Evolutionary conservation across 1,140 invertebrate genomes (phyloP).

Genomic region (Dinothrombium tinctorium): DNA sequence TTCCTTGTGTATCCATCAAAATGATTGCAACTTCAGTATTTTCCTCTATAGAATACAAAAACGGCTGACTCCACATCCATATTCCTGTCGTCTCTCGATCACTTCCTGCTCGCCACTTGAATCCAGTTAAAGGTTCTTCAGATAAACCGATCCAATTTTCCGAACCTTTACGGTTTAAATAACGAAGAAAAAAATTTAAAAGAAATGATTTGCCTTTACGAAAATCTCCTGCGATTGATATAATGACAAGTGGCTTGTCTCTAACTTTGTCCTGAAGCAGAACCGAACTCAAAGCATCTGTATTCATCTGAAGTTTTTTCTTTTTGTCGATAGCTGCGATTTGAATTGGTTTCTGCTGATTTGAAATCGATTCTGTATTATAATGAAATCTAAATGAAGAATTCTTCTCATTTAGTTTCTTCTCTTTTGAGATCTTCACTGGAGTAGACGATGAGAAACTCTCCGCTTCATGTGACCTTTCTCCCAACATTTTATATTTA

Average conservation of each 20-base stretch:
- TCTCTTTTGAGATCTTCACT: too few relatives aligned
- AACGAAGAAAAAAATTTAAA: constrained; percentile 75
- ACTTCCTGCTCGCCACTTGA: constrained; percentile 83
- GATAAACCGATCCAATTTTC: neutral
- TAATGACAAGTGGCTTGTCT: constrained; percentile 55
- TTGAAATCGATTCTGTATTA: too few relatives aligned
- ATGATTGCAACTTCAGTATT: constrained; percentile 38
- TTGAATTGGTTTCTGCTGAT: too few relatives aligned
- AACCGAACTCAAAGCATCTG: constrained; percentile 55
- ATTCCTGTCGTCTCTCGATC: constrained; percentile 88
- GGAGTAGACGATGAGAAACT: too few relatives aligned
- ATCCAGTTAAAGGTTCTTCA: constrained; percentile 23
- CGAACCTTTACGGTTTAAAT: constrained; percentile 33
- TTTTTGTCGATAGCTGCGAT: too few relatives aligned
- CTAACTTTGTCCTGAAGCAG: constrained; percentile 49
- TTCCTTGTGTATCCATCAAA: constrained; percentile 87
- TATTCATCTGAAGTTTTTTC: constrained; percentile 74
- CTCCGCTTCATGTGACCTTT: too few relatives aligned
- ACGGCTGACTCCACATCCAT: constrained; percentile 81
- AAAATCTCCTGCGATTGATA: constrained; percentile 85
- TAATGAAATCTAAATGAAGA: too few relatives aligned
- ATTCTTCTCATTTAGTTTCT: too few relatives aligned
- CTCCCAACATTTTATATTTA: too few relatives aligned
- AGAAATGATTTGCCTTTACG: constrained; percentile 87
- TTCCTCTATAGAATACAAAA: too few relatives aligned